Evolutionary conservation across 1,140 invertebrate genomes (phyloP), one percentile per base, ranked within the genome.

Genomic region (Lineus longissimus): DNA sequence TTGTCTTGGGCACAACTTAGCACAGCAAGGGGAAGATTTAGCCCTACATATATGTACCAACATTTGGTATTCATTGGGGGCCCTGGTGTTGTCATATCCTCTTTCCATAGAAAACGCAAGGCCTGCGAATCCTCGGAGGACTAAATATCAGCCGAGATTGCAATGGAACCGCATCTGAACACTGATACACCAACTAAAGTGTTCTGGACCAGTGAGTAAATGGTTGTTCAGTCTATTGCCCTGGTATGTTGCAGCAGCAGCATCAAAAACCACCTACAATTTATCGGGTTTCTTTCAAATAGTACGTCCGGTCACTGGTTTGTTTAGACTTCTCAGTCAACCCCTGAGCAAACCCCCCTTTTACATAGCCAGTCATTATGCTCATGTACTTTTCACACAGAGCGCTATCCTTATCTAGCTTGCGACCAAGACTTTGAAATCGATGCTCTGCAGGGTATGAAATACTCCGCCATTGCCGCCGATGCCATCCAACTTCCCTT

Each of bases 211-310:
- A 23, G 66, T 64, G n/a, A 69, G 41, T 23, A 69, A 23, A n/a
- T 40, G n/a, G 29, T 56, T 30, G 30, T 71, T 67, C 15, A 71
- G 43, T 36, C 51, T 65, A 2, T 59, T 23, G 22, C 67, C 67
- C 23, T 45, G 40, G 54, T 63, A 65, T 15, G 36, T 29, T 13
- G 64, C 64, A 13, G 45, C 55, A n/a, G n/a, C n/a, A 63, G 58
- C 62, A 55, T 70, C 69, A 63, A 70, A 70, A 2, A 66, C 64
- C 13, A 70, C 63, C 51, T 64, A 23, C n/a, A 71, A 60, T 33
- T 67, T 69, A 2, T 56, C 51, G 22, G 61, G 65, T 25, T 64
- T 64, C 29, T 60, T 63, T 62, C 22, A 69, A 43, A 43, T 70
- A 68, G 64, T 62, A 71, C 2, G 62, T 61, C n/a, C 55, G 15